Base-by-base conservation (phyloP, 2,113 vertebrate genomes). In the Xyrauchen texanus region DNA sequence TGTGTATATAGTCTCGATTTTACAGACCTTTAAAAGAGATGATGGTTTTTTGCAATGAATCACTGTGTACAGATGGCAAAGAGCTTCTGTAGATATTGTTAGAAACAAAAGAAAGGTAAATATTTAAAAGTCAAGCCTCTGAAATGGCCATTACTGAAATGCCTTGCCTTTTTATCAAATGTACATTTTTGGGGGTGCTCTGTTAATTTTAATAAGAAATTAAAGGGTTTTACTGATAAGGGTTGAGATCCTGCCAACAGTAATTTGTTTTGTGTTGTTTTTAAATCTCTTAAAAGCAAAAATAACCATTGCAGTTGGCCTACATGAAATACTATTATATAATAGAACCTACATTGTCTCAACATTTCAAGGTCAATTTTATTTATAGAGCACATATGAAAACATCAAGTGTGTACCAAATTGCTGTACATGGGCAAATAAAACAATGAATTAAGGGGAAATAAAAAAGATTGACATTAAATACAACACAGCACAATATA, bases 51-150 rank as follows among this genome's bases (percentile, higher is more conserved):
- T 90, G 91, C 90, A 69, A 91, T 88, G 86, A 94, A 93, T 94
- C 95, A 95, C 93, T 96, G 94, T 96, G 95, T 95, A 94, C 92
- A 94, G 91, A 91, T 89, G 90, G 92, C 93, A 88, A 91, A 91
- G 92, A 89, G 92, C 94, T 96, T 95, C 93, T 98, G 96, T 97
- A 96, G 95, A 95, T 97, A 95, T 81, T 86, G 89, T 92, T 94
- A 82, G 93, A 93, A 92, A 89, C 91, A 86, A 86, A 78, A 78
- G 91, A 88, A 84, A 90, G 91, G 90, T 94, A 94, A 94, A 94
- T 95, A 94, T 94, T 94, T 92, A 94, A 94, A 90, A 92, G 84
- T 80, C 58, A 82, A 67, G 83, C 88, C 81, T 85, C 86, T 90
- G 84, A 69, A 79, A 89, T 74, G 91, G 93, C 92, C 91, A 88